These are phyloP conservation scores for Drosophila auraria DNA, from an alignment of 1,140 invertebrate genomes.

Conservation along the genomic window DNA sequence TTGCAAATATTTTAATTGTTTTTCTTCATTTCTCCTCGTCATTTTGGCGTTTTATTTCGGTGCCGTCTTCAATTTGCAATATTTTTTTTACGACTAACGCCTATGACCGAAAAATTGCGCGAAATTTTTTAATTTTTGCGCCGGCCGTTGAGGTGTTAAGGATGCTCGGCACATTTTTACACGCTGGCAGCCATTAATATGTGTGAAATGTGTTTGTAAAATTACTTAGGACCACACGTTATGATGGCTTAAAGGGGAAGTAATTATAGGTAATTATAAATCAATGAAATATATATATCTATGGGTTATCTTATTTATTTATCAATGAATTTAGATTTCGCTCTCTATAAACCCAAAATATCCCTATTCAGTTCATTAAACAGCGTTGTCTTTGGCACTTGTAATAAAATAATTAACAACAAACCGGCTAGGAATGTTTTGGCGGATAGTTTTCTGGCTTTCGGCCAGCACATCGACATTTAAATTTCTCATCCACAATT, in stretches of 20 bases:
- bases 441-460: constrained; percentile 27
- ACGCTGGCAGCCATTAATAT: constrained; percentile 29
- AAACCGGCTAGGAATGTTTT: constrained; percentile 20
- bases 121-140: constrained; percentile 29
- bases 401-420: constrained; percentile 50
- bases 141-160: constrained; percentile 34
- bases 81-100: constrained; percentile 41
- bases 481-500: constrained; percentile 37
- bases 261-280: neutral
- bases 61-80: constrained; percentile 37
- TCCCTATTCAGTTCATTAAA: constrained; percentile 4
- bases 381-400: constrained; percentile 17
- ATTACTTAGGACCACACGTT: constrained; percentile 35
- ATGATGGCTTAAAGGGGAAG: neutral
- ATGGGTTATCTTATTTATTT: neutral
- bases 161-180: constrained; percentile 30
- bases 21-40: constrained; percentile 49
- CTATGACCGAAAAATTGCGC: constrained; percentile 56
- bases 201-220: constrained; percentile 35
- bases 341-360: neutral
- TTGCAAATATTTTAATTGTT: constrained; percentile 83
- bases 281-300: neutral
- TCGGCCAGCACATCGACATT: constrained; percentile 35
- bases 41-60: constrained; percentile 21
- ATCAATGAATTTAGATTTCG: constrained; percentile 1